phyloP scores from a whole-genome alignment of 1,140 invertebrate species.

The Pseudomyrmex sp. region DNA sequence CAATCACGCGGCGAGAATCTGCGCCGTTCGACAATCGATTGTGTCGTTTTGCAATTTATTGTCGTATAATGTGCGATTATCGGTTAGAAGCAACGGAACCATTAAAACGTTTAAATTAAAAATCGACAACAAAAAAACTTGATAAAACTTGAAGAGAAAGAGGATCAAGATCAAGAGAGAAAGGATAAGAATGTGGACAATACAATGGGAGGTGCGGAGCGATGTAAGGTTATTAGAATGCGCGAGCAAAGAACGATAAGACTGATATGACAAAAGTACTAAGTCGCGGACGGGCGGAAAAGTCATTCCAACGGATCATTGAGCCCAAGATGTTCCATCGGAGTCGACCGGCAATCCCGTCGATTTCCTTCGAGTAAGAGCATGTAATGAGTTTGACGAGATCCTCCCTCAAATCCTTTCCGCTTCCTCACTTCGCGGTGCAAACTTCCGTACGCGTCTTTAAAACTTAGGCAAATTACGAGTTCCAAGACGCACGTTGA shows the following conservation, averaged over 20 bases:
- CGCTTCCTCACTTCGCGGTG: not conserved
- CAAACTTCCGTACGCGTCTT: conserved; percentile 43
- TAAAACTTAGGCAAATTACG: conserved; percentile 67
- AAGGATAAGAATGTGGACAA: not conserved
- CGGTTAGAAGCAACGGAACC: not conserved
- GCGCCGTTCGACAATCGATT: conserved; percentile 12
- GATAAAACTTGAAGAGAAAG: not conserved
- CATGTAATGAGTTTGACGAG: conserved; percentile 66
- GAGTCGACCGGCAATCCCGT: conserved; percentile 22
- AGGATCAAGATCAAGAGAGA: conserved; percentile 5
- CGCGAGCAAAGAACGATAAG: conserved; percentile 61
- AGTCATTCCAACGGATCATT: conserved; percentile 64
- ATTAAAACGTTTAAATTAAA: not conserved
- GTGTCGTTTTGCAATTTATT: conserved; percentile 15
- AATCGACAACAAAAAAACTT: conserved; percentile 18
- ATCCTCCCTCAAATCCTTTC: conserved; percentile 17
- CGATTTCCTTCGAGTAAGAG: conserved; percentile 60
- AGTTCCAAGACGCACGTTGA: conserved; percentile 29
- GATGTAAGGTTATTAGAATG: conserved; percentile 51
- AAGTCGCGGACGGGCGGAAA: conserved; percentile 32
- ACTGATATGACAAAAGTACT: conserved; percentile 71
- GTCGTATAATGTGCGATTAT: not conserved
- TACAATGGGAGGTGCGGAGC: not conserved
- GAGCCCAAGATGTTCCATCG: conserved; percentile 62
- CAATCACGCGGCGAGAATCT: conserved; percentile 18